phyloP scores from a whole-genome alignment of 2,888 invertebrate species.

The Rhamnusium bicolor region DNA sequence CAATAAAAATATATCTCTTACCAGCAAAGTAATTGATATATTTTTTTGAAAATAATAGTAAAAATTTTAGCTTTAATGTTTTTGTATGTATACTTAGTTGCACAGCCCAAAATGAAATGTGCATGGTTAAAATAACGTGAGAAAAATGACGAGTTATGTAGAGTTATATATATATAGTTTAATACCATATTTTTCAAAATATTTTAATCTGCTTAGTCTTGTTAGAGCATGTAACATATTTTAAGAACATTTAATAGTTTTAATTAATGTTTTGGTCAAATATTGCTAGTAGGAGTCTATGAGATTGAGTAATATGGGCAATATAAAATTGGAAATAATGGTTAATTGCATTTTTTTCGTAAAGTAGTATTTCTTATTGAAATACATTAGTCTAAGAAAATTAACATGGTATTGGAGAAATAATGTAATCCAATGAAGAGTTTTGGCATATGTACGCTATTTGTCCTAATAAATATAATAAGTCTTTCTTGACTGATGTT shows the following conservation, averaged over 20 bases:
- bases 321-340: background rate
- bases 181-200: background rate
- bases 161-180: background rate
- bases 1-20: background rate
- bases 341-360: background rate
- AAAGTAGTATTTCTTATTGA: background rate
- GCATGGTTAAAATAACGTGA: background rate
- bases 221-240: background rate
- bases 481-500: no score
- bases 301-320: background rate
- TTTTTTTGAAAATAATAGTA: background rate
- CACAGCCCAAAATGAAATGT: background rate
- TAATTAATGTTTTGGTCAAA: background rate
- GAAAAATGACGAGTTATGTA: background rate
- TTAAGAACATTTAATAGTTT: background rate
- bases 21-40: background rate
- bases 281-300: background rate
- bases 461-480: no score
- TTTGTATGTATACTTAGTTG: conserved; percentile 16
- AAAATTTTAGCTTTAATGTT: background rate
- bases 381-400: no score
- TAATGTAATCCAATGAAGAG: no score
- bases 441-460: no score
- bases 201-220: background rate
- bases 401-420: no score